Base-by-base conservation (phyloP, 2,113 vertebrate species). In the Amblyornis subalaris region DNA sequence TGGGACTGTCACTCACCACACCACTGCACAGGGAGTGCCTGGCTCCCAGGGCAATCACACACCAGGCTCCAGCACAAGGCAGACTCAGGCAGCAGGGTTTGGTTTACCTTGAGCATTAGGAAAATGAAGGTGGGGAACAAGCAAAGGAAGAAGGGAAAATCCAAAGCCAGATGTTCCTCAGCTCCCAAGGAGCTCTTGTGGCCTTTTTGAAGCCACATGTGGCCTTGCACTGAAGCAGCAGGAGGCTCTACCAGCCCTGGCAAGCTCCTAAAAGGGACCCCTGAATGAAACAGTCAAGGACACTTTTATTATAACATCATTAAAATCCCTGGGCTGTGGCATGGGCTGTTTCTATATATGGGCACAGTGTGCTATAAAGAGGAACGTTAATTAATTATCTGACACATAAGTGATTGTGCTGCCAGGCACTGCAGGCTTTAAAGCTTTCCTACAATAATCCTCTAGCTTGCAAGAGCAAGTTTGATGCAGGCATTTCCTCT, bases 281-380 rank as follows among this genome's bases (percentile, higher is more conserved):
- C 31, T 17, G 25, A 89, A 54, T 44, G n/a, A 89, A 76, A 50
- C 16, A 26, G 67, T 50, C 75, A 90, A 94, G 72, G 82, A 53
- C 82, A 77, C 17, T 70, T 83, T 31, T 50, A 54, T 9, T 58
- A 29, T 28, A 69, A 54, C 1, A 0, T 61, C 78, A 66, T 80
- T 85, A 76, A 96, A 89, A 58, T 17, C 64, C 72, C 55, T 76
- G 64, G 60, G 71, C 85, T 85, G 44, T 66, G 57, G 38, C 42
- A 83, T 31, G 29, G 51, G 35, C 24, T 94, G 64, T 76, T 89
- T 86, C 94, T 92, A 72, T 81, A 93, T 77, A 92, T 67, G 76
- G 86, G 57, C 83, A 92, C 44, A 76, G 58, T 94, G 89, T 35
- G 57, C 77, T 75, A 83, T 92, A 78, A 90, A 91, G 62, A 87